phyloP scores from a whole-genome alignment of 2,888 invertebrate genomes.

The Scaptomyza caliginosa region DNA sequence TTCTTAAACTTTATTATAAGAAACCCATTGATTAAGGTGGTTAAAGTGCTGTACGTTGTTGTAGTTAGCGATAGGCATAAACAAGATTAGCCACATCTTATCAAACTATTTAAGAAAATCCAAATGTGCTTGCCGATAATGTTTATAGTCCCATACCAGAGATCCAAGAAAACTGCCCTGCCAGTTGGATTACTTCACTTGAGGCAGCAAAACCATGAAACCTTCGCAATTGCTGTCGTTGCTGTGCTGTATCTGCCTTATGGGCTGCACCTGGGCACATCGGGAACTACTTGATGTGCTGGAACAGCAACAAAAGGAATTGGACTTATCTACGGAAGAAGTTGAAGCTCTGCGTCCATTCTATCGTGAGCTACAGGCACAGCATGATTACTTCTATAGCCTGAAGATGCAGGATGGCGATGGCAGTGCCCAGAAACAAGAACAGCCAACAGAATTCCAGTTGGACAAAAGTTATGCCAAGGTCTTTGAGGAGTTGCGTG shows the following conservation, averaged over 20 bases:
- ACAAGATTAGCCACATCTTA: conserved; percentile 56
- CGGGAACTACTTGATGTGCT: conserved; percentile 52
- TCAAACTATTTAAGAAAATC: conserved; percentile 56
- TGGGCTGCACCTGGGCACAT: conserved; percentile 20
- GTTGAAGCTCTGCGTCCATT: conserved; percentile 65
- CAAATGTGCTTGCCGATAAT: conserved; percentile 59
- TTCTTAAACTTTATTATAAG: conserved; percentile 8
- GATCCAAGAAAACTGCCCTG: conserved; percentile 25
- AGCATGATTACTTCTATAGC: conserved; percentile 66
- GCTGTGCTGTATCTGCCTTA: conserved; percentile 22
- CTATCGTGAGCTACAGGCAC: conserved; percentile 67
- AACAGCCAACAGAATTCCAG: background rate
- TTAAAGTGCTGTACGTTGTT: conserved; percentile 2
- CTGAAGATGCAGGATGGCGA: conserved; percentile 39
- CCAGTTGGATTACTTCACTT: conserved; percentile 41
- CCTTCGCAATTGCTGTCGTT: conserved; percentile 34
- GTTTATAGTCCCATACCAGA: conserved; percentile 26
- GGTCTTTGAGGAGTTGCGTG: conserved; percentile 55
- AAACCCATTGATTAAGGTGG: conserved; percentile 11
- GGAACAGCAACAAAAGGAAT: conserved; percentile 51
- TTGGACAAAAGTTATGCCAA: conserved; percentile 41
- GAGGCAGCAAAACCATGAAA: conserved; percentile 37
- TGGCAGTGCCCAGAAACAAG: conserved; percentile 26
- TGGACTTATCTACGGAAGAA: conserved; percentile 58
- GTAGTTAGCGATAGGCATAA: conserved; percentile 37